Conservation (phyloP, 2,888 invertebrate genomes). For the Pecten maximus region DNA sequence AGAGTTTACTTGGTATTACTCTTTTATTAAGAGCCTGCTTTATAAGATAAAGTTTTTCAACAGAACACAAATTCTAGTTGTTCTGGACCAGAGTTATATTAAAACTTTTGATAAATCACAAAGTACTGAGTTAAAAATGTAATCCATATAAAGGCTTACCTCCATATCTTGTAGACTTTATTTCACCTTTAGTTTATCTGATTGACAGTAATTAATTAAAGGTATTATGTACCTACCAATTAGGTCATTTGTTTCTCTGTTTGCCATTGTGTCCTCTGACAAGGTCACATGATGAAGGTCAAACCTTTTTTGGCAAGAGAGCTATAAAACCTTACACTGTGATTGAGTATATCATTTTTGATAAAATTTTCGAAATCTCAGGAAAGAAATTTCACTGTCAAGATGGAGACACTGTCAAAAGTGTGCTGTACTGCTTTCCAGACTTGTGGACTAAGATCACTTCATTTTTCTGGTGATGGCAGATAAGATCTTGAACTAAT, state of each 20-base stretch:
- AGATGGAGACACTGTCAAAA: constrained; percentile 34
- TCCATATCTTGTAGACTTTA: too few relatives aligned
- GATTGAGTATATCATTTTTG: not conserved
- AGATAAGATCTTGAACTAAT: constrained; percentile 61
- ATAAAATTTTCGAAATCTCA: not conserved
- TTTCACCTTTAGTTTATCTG: too few relatives aligned
- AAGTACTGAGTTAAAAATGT: too few relatives aligned
- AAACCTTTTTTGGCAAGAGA: not conserved
- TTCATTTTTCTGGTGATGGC: constrained; percentile 63
- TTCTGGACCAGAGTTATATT: too few relatives aligned
- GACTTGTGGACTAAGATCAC: constrained; percentile 61
- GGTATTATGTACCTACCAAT: too few relatives aligned
- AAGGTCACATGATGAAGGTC: not conserved
- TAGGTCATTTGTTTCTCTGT: not conserved
- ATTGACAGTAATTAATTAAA: too few relatives aligned
- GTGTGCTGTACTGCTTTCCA: constrained; percentile 46
- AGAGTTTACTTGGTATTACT: too few relatives aligned
- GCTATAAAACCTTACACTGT: not conserved
- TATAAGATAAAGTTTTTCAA: too few relatives aligned
- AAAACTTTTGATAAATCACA: too few relatives aligned
- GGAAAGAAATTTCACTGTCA: not conserved
- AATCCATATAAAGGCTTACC: too few relatives aligned
- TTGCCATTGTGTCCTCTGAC: not conserved
- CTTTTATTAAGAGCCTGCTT: too few relatives aligned
- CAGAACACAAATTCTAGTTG: too few relatives aligned